phyloP scores from a whole-genome alignment of 2,113 vertebrate genomes.

The Cyanocitta stelleri region DNA sequence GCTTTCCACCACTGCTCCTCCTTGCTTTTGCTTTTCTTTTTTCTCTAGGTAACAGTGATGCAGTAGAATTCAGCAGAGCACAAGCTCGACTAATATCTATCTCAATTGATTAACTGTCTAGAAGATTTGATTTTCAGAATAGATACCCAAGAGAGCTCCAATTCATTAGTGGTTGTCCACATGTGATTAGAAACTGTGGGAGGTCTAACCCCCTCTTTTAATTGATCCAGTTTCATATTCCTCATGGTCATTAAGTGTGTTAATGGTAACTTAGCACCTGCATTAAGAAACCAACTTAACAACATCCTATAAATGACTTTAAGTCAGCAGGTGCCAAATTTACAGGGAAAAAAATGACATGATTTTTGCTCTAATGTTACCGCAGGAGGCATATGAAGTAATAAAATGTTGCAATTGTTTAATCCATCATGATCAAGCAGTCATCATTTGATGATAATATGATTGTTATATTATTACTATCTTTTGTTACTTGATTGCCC shows the following conservation, averaged over 20 bases:
- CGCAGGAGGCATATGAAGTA: conserved; percentile 42
- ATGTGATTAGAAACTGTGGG: conserved; percentile 44
- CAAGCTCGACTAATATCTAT: conserved; percentile 35
- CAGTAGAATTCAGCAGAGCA: neutral
- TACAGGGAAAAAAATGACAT: conserved; percentile 12
- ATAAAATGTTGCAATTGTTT: conserved; percentile 60
- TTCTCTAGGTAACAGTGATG: neutral
- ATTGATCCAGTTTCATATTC: conserved; percentile 58
- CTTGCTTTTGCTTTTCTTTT: neutral
- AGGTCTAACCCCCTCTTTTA: conserved; percentile 36
- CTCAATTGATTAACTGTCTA: conserved; percentile 65
- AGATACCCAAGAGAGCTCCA: conserved; percentile 24
- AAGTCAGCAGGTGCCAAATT: conserved; percentile 54
- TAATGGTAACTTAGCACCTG: conserved; percentile 40
- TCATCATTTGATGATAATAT: conserved; percentile 51
- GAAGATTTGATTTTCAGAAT: conserved; percentile 43
- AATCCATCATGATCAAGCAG: conserved; percentile 64
- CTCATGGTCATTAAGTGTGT: conserved; percentile 48
- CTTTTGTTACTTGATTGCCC: conserved; percentile 48
- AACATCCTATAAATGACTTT: conserved; percentile 40
- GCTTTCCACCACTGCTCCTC: neutral
- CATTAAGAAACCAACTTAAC: conserved; percentile 42
- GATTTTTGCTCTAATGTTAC: conserved; percentile 31
- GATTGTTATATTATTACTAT: conserved; percentile 61
- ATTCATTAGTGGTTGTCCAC: conserved; percentile 63